phyloP scores from a whole-genome alignment of 2,797 vertebrate species.

The Neosilurus mollespiculum region DNA sequence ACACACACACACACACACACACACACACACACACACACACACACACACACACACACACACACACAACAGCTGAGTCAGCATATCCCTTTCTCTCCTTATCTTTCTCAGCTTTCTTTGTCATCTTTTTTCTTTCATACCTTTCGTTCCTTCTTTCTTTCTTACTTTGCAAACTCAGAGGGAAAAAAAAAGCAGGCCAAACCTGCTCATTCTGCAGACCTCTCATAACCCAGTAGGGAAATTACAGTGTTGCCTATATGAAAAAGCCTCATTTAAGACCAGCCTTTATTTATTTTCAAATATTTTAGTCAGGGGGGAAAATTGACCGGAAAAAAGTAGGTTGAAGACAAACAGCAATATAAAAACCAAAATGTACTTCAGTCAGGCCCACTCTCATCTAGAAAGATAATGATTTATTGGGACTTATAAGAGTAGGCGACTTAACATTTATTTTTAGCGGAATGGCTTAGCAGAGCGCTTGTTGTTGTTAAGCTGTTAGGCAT shows the following conservation, averaged over 20 bases:
- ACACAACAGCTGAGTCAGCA: slow-evolving; percentile 37
- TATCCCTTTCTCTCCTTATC: slow-evolving; percentile 1
- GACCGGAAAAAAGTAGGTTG: background rate
- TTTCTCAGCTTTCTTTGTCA: background rate
- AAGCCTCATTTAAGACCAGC: background rate
- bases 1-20: background rate
- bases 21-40: background rate
- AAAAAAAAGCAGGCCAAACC: background rate
- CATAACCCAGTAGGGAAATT: background rate
- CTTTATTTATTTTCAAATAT: background rate
- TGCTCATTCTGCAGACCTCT: background rate
- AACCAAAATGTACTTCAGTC: no score
- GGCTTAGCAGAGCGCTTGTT: no score
- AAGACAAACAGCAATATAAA: background rate
- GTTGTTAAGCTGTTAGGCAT: no score
- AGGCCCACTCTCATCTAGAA: no score
- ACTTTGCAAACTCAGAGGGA: background rate
- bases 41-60: background rate
- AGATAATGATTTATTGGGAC: no score
- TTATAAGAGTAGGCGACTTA: no score
- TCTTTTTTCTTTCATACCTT: background rate
- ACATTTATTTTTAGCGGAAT: no score
- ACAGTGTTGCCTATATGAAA: background rate
- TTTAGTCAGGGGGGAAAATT: background rate
- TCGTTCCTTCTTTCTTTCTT: slow-evolving; percentile 11